Evolutionary conservation across 2,113 vertebrate species (phyloP), one percentile per base, ranked within the genome.

Genomic region (Bolborhynchus lineola): DNA sequence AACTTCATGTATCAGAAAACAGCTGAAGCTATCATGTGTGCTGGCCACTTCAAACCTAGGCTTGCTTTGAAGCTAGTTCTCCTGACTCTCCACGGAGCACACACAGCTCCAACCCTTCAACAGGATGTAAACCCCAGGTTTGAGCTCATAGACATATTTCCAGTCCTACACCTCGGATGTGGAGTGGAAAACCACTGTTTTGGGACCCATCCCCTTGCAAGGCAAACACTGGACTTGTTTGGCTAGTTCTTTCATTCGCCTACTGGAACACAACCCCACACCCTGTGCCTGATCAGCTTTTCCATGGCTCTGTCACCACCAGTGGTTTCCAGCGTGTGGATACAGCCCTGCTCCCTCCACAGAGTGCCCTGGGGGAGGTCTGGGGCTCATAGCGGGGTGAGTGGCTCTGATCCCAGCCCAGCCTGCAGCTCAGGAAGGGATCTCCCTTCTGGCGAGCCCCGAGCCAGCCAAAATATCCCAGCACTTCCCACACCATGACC

Each of bases 141-240:
- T 6, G 68, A 65, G 50, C 50, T 64, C 13, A 1, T 1, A 28
- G 12, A 9, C 5, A 1, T 0, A 2, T 10, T 57, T 20, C 68
- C 63, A 35, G 18, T 42, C 13, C 47, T 6, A 5, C 25, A 13
- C 1, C 24, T 25, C 2, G 13, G 18, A 16, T 39, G 33, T 3
- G 25, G 17, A 37, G 35, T 8, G 12, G 46, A 83, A 92, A 78
- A 24, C n/a, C 76, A 23, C 8, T 0, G 2, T 4, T 71, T 24
- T 7, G 59, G 0, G 33, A 65, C 46, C 69, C 29, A 10, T 44
- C 17, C 63, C 44, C 26, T 29, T 6, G 33, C 6, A 7, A 31
- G 53, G 57, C 35, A 46, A 87, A 65, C 72, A 3, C 21, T 1
- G 29, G 53, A 86, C 85, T 53, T 4, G 86, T 29, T 16, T 1